Percentiles rank a stretch among this genome's conserved stretches.
Conservation (phyloP, 2,888 invertebrate species). For the Elaeidobius kamerunicus region DNA sequence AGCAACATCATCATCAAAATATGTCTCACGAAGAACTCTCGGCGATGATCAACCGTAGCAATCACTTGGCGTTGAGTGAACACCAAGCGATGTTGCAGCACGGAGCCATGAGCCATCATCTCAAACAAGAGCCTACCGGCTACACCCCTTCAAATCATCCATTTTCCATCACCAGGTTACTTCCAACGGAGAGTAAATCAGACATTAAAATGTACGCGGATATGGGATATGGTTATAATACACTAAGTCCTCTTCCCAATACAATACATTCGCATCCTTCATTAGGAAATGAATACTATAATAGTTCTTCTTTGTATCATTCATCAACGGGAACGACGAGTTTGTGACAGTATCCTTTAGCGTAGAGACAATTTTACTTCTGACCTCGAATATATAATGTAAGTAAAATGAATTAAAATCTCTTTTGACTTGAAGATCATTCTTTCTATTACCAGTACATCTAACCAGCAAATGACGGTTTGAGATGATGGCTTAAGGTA, state of each 20-base stretch:
- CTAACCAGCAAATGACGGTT: too few relatives aligned
- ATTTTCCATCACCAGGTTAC: constrained; percentile 90
- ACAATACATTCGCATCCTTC: constrained; percentile 54
- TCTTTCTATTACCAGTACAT: too few relatives aligned
- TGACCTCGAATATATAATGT: constrained; percentile 21
- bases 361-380: constrained; percentile 56
- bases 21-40: constrained; percentile 60
- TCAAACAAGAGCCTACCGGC: constrained; percentile 57
- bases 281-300: constrained; percentile 73
- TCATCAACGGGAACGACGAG: constrained; percentile 68
- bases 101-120: constrained; percentile 56
- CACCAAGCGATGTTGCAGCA: constrained; percentile 52
- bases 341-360: constrained; percentile 91
- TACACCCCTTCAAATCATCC: constrained; percentile 86
- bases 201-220: constrained; percentile 89
- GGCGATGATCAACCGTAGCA: constrained; percentile 63
- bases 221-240: constrained; percentile 62
- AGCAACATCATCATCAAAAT: constrained; percentile 47
- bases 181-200: constrained; percentile 83
- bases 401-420: constrained; percentile 2
- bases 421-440: not conserved
- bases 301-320: constrained; percentile 79
- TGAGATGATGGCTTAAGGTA: too few relatives aligned
- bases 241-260: constrained; percentile 60
- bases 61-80: constrained; percentile 50